Percentiles rank a stretch among this genome's conserved stretches.
phyloP scores from a whole-genome alignment of 1,140 invertebrate genomes.

The Drosophila sturtevanti region DNA sequence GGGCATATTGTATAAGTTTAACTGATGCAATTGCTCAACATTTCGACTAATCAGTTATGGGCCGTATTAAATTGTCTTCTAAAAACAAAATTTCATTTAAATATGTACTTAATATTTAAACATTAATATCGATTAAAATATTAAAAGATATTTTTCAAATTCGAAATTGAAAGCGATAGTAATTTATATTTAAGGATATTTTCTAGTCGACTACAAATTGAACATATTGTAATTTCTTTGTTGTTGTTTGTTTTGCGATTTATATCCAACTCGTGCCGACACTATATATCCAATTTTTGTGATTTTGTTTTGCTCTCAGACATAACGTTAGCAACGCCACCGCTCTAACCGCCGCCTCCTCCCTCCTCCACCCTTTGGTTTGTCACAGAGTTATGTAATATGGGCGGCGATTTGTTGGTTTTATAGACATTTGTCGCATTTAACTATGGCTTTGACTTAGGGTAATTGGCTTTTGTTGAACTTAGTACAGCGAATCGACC shows the following conservation, averaged over 20 bases:
- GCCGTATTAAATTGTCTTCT: no score
- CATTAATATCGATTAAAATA: no score
- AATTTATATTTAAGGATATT: neutral
- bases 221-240: neutral
- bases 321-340: conserved; percentile 32
- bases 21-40: no score
- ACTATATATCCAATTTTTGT: conserved; percentile 45
- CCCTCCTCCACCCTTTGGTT: no score
- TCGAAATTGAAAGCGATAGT: no score
- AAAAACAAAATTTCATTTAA: no score
- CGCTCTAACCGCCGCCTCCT: conserved; percentile 7
- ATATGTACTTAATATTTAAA: no score
- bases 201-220: neutral
- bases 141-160: no score
- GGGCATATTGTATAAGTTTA: no score
- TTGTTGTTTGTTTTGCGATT: neutral
- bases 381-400: conserved; percentile 53
- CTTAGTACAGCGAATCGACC: no score
- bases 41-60: no score
- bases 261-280: conserved; percentile 36
- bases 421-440: neutral
- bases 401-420: conserved; percentile 20
- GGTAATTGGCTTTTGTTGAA: conserved; percentile 3
- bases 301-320: conserved; percentile 49
- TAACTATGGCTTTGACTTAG: neutral